phyloP scores from a whole-genome alignment of 2,113 vertebrate genomes.

The Danionella cerebrum region DNA sequence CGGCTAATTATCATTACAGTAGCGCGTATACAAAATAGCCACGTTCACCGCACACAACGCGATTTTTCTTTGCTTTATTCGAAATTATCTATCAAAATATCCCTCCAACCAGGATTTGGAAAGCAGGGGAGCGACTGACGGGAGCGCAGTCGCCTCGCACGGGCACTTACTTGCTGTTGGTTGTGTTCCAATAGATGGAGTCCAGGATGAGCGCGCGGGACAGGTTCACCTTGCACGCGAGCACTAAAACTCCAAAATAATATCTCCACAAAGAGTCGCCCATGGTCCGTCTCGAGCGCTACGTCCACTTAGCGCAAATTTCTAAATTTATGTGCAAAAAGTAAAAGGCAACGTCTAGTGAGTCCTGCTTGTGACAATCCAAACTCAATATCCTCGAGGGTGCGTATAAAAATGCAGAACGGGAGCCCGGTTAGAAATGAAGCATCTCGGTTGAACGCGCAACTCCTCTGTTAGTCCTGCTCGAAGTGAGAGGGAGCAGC shows the following conservation, averaged over 20 bases:
- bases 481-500: neutral
- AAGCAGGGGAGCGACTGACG: neutral
- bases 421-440: constrained; percentile 14
- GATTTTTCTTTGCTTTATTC: neutral
- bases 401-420: constrained; percentile 9
- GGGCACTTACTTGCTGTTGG: constrained; percentile 94
- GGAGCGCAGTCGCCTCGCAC: neutral
- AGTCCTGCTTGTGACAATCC: constrained; percentile 14
- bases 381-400: constrained; percentile 37
- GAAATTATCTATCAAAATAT: neutral
- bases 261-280: constrained; percentile 87
- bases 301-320: constrained; percentile 35
- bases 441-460: constrained; percentile 42
- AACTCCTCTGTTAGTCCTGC: constrained; percentile 39
- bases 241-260: constrained; percentile 85
- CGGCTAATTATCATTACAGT: neutral
- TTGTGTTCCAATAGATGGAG: constrained; percentile 98
- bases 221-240: constrained; percentile 84
- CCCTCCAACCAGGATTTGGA: neutral
- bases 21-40: neutral
- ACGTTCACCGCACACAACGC: neutral
- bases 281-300: constrained; percentile 64
- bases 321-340: no score
- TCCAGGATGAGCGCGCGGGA: constrained; percentile 89
- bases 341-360: constrained; percentile 3